These are phyloP conservation scores for Tupaia tana DNA, from an alignment of 2,113 vertebrate genomes.

Conservation along the genomic window DNA sequence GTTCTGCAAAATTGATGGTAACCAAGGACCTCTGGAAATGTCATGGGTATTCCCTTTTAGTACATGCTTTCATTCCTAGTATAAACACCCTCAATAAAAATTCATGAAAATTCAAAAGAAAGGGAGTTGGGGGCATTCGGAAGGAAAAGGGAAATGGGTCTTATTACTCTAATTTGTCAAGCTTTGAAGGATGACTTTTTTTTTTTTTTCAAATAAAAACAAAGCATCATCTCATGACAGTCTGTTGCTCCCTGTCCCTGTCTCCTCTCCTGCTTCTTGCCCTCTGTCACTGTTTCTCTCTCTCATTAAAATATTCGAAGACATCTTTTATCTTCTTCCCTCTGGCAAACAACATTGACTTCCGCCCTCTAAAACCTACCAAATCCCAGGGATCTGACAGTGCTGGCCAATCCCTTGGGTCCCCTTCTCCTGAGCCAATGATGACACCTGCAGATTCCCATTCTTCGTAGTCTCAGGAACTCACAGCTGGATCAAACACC, in stretches of 20 bases:
- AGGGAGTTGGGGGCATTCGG: not conserved
- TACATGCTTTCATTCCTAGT: not conserved
- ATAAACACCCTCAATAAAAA: not conserved
- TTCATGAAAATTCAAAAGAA: not conserved
- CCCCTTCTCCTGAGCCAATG: too few species aligned
- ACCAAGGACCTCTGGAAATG: not conserved
- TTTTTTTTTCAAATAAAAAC: not conserved
- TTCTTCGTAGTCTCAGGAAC: not conserved
- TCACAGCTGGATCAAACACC: accelerated
- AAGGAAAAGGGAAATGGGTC: not conserved
- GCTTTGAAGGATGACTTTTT: not conserved
- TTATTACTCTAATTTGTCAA: not conserved
- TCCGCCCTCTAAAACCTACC: not conserved
- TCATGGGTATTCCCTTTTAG: not conserved
- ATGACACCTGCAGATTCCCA: accelerated
- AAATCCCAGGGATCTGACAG: too few species aligned
- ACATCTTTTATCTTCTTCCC: not conserved
- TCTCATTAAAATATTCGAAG: not conserved
- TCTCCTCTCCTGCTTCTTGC: too few species aligned
- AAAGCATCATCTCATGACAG: not conserved
- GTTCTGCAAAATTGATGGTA: not conserved
- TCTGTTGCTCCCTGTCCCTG: not conserved
- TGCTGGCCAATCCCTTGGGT: not conserved
- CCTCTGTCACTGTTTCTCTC: not conserved
- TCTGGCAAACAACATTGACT: not conserved